These are phyloP conservation scores for Telmatochromis brachygnathus DNA, from an alignment of 2,113 vertebrate species.

Conservation along the genomic window DNA sequence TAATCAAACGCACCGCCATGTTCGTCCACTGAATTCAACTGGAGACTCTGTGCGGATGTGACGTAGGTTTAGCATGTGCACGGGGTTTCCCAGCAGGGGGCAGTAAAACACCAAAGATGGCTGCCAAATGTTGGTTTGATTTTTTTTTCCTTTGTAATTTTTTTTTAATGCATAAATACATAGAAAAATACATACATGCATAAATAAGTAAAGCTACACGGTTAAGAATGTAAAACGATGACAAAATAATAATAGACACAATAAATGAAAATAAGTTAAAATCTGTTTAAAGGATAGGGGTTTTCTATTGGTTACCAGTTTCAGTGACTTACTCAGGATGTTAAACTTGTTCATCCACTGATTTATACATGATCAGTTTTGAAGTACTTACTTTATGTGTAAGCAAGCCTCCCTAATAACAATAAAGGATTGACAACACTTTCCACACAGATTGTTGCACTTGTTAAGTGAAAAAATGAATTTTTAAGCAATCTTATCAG, in stretches of 20 bases:
- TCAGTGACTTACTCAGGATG: background rate
- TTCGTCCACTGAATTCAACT: accelerated
- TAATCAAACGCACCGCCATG: accelerated
- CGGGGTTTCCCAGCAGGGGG: constrained; percentile 1
- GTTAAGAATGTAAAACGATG: background rate
- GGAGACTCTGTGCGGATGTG: background rate
- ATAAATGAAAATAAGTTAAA: accelerated
- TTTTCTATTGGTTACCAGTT: background rate
- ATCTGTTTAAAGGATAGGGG: background rate
- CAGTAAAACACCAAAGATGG: background rate
- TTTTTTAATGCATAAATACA: background rate
- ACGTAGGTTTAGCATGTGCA: background rate
- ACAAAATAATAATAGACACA: background rate
- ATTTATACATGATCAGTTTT: background rate
- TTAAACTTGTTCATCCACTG: background rate
- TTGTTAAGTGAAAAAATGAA: accelerated
- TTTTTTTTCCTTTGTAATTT: accelerated
- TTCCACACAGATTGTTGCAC: background rate
- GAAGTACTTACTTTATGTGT: background rate
- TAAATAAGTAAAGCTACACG: accelerated
- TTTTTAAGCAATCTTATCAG: background rate
- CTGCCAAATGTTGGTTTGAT: accelerated
- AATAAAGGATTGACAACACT: background rate
- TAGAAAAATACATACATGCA: accelerated
- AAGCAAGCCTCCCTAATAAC: accelerated